Conservation (phyloP, 2,797 vertebrate genomes). For the Rhinatrema bivittatum region DNA sequence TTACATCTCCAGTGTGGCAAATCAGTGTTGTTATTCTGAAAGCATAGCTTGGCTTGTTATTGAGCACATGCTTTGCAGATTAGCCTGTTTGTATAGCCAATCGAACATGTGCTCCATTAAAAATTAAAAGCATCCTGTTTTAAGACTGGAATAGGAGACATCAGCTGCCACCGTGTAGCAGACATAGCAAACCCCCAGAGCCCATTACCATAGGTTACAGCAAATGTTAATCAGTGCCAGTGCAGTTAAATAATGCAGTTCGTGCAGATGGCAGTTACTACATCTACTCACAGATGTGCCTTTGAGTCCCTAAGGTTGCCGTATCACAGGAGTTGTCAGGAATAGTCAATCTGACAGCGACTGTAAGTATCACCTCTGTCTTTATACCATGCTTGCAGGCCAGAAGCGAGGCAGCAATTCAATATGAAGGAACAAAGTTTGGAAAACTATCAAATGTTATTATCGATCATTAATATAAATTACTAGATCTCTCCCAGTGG, state of each 20-base stretch:
- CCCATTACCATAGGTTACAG: conserved; percentile 79
- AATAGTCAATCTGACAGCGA: conserved; percentile 54
- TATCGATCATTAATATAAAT: conserved; percentile 11
- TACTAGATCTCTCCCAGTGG: conserved; percentile 22
- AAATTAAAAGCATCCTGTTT: conserved; percentile 78
- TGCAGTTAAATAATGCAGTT: conserved; percentile 81
- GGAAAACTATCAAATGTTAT: not conserved
- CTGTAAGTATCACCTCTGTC: conserved; percentile 46
- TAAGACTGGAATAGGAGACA: conserved; percentile 69
- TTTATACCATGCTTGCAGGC: conserved; percentile 18
- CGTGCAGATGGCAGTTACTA: conserved; percentile 72
- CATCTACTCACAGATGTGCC: conserved; percentile 69
- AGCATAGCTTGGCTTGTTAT: conserved; percentile 58
- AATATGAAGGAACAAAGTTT: not conserved
- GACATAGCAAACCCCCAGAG: conserved; percentile 70
- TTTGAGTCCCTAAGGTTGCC: conserved; percentile 59
- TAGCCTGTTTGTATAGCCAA: conserved; percentile 81
- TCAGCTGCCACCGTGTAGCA: conserved; percentile 70
- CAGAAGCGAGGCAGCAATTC: conserved; percentile 2
- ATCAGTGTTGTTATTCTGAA: conserved; percentile 59
- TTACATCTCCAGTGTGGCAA: conserved; percentile 26
- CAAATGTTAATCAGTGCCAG: conserved; percentile 79
- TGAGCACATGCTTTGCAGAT: conserved; percentile 80
- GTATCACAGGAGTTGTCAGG: conserved; percentile 61
- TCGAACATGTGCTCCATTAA: conserved; percentile 82